These are phyloP conservation scores for Gymnocypris eckloni DNA, from an alignment of 2,797 vertebrate species.

Conservation along the genomic window DNA sequence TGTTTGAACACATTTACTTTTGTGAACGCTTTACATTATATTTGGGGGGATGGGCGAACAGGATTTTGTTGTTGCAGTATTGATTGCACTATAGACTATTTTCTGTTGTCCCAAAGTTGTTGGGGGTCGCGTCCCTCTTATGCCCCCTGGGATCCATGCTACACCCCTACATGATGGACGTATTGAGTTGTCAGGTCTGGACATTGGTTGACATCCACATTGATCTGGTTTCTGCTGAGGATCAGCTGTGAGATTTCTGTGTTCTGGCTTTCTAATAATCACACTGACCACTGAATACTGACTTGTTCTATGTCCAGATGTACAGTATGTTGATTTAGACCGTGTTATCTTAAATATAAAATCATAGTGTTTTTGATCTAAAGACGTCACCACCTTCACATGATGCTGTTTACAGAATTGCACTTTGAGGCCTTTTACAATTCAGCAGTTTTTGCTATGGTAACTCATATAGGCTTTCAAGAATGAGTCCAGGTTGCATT, in stretches of 20 bases:
- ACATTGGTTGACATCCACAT: slow-evolving; percentile 14
- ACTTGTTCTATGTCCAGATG: not conserved
- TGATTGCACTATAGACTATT: not conserved
- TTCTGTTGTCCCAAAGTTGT: slow-evolving; percentile 4
- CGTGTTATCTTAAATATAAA: not conserved
- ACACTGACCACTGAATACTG: not conserved
- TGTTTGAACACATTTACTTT: slow-evolving; percentile 11
- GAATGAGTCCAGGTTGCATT: not conserved
- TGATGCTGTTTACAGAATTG: too few relatives aligned
- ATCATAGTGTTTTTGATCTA: not conserved
- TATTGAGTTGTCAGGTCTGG: slow-evolving; percentile 43
- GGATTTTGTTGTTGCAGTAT: not conserved
- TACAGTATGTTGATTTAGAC: not conserved
- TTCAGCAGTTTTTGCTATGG: not conserved
- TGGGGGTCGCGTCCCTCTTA: not conserved
- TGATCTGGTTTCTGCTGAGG: slow-evolving; percentile 25
- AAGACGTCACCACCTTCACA: not conserved
- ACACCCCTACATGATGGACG: not conserved
- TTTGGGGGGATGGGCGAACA: not conserved
- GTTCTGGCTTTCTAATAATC: not conserved
- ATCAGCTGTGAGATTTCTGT: not conserved
- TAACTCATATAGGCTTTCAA: not conserved
- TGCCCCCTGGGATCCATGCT: not conserved
- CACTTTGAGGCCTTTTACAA: not conserved
- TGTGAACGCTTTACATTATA: not conserved